Conservation (phyloP, 2,797 vertebrate species). For the Rallus crepitans region DNA sequence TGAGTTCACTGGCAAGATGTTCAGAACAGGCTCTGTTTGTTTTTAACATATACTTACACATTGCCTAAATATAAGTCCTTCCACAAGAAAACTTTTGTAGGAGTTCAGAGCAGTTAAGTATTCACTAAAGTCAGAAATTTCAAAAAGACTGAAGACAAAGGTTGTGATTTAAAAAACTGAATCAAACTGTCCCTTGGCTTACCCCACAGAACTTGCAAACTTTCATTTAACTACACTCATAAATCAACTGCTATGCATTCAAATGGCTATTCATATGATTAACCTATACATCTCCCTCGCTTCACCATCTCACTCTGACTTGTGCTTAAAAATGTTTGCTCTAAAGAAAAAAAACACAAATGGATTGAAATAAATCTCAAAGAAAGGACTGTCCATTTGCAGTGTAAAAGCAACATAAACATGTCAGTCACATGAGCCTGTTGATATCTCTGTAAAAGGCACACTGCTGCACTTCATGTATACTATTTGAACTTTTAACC, state of each 20-base stretch:
- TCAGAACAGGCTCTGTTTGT: neutral
- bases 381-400: neutral
- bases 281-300: neutral
- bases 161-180: rapidly evolving
- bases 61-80: too few relatives aligned
- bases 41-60: neutral
- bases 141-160: neutral
- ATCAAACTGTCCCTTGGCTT: neutral
- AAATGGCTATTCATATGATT: neutral
- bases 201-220: neutral
- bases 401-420: neutral
- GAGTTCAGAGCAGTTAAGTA: neutral
- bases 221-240: neutral
- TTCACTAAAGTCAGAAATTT: neutral
- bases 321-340: neutral
- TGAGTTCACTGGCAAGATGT: neutral
- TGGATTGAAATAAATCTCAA: neutral
- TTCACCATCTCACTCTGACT: neutral
- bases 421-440: rapidly evolving
- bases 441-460: neutral
- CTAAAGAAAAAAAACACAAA: neutral
- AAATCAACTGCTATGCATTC: neutral
- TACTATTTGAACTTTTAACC: neutral
- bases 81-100: neutral
- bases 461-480: neutral